These are phyloP conservation scores for Puma concolor DNA, from an alignment of 2,113 vertebrate species.

Conservation along the genomic window DNA sequence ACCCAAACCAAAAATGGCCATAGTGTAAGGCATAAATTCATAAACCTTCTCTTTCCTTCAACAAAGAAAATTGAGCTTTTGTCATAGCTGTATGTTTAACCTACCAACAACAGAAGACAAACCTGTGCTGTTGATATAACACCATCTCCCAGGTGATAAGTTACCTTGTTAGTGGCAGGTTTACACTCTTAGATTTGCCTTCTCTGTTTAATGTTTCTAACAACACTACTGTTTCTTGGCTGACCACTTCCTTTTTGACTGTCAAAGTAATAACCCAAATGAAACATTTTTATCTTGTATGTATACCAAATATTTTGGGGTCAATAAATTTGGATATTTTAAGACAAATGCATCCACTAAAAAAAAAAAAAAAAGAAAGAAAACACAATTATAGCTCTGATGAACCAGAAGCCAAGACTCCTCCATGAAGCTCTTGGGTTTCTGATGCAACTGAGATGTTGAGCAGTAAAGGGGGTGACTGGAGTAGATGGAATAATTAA, in stretches of 20 bases:
- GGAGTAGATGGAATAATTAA: not conserved
- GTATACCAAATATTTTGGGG: not conserved
- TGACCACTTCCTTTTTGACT: not conserved
- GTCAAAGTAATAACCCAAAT: not conserved
- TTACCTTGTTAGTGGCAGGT: not conserved
- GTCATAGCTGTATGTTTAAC: not conserved
- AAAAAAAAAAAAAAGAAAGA: not conserved
- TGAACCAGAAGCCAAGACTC: not conserved
- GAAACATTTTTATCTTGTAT: not conserved
- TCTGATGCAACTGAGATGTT: not conserved
- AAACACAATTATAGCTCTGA: not conserved
- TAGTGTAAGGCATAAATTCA: not conserved
- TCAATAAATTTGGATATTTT: not conserved
- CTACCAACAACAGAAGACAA: not conserved
- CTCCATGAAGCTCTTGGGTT: not conserved
- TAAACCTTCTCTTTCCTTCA: not conserved
- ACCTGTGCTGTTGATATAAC: not conserved
- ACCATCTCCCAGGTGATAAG: not conserved
- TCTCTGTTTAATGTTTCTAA: not conserved
- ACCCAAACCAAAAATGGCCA: not conserved
- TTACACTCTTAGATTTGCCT: not conserved
- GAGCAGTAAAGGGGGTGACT: not conserved
- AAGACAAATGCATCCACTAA: not conserved
- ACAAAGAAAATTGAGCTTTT: not conserved
- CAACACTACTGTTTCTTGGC: not conserved